Evolutionary conservation across 2,113 vertebrate genomes (phyloP).

Genomic region (Bungarus multicinctus): DNA sequence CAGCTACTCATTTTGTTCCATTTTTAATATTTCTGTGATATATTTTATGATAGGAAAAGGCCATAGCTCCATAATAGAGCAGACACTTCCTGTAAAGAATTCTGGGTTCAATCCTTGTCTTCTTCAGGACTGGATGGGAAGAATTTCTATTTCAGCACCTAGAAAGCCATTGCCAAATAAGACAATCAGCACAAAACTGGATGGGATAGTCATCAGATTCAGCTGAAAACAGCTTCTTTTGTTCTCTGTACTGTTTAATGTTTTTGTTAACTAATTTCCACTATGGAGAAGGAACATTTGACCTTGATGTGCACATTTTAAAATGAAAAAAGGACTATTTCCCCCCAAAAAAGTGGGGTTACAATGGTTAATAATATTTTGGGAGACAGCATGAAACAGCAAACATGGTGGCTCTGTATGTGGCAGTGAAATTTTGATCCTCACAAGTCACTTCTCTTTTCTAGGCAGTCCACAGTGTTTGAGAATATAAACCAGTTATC

Average conservation of each 20-base stretch:
- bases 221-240: neutral
- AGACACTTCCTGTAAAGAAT: neutral
- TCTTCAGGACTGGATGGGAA: neutral
- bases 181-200: neutral
- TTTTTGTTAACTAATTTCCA: neutral
- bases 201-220: neutral
- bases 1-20: neutral
- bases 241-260: neutral
- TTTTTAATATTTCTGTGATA: neutral
- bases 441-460: neutral
- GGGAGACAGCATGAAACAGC: neutral
- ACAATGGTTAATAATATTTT: neutral
- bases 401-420: neutral
- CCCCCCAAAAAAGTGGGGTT: neutral
- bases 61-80: neutral
- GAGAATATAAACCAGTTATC: neutral
- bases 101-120: neutral
- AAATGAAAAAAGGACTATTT: neutral
- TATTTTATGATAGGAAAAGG: neutral
- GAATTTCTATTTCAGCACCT: neutral
- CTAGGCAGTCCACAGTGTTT: neutral
- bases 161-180: neutral
- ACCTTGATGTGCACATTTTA: neutral
- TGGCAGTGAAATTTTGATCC: neutral
- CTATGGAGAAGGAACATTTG: neutral